Percentiles rank a stretch among this genome's conserved stretches.
Conservation (phyloP, 2,888 invertebrate species). For the Athrips mouffetella region DNA sequence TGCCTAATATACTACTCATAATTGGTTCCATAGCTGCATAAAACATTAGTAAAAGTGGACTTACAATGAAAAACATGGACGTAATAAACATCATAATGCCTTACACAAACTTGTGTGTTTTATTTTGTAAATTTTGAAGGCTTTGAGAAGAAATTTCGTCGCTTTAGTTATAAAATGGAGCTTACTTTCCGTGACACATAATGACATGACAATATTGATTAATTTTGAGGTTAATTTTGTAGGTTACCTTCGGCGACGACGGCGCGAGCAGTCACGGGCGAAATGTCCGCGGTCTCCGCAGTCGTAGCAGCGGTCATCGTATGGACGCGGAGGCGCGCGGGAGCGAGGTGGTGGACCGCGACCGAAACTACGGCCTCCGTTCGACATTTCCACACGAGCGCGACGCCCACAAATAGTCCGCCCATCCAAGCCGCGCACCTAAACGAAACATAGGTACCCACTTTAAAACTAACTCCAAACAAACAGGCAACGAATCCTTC, state of each 20-base stretch:
- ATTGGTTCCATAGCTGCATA: no score
- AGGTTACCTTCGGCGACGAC: constrained; percentile 79
- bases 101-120: no score
- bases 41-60: no score
- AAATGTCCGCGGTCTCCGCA: constrained; percentile 96
- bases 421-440: constrained; percentile 82
- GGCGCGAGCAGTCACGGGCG: constrained; percentile 91
- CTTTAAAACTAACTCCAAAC: no score
- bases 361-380: constrained; percentile 83
- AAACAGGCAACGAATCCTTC: no score
- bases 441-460: no score
- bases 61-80: no score
- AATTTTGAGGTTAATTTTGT: neutral
- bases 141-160: no score
- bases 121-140: no score
- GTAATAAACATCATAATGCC: no score
- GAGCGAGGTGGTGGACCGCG: constrained; percentile 80
- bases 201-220: constrained; percentile 1
- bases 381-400: constrained; percentile 94
- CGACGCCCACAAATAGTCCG: constrained; percentile 92
- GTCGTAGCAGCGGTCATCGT: constrained; percentile 95
- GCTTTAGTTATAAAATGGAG: no score
- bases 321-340: constrained; percentile 86
- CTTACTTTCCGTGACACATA: constrained; percentile 24
- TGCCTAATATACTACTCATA: no score